phyloP scores from a whole-genome alignment of 2,888 invertebrate genomes.

The Chymomyza caudatula region DNA sequence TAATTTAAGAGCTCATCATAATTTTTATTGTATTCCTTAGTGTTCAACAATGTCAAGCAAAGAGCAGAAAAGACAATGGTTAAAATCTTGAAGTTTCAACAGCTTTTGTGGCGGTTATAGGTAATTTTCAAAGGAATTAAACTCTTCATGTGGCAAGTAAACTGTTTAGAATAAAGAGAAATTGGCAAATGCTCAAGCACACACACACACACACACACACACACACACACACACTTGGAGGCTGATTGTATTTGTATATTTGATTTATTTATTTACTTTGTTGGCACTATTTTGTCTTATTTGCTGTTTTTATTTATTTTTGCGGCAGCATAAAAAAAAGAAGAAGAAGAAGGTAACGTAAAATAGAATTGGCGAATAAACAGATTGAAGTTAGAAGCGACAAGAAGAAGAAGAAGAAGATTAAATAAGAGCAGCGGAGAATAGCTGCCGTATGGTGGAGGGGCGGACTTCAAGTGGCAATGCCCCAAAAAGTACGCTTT shows the following conservation, averaged over 20 bases:
- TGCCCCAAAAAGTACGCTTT: conserved; percentile 50
- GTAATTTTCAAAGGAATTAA: not conserved
- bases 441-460: too few relatives aligned
- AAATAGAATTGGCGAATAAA: not conserved
- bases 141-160: not conserved
- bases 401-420: not conserved
- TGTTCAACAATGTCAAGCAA: too few relatives aligned
- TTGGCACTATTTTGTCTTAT: conserved; percentile 23
- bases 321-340: conserved; percentile 28
- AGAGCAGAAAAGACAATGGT: too few relatives aligned
- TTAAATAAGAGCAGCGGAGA: not conserved
- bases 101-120: too few relatives aligned
- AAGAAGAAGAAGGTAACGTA: not conserved
- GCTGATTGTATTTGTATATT: conserved; percentile 26
- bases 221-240: conserved; percentile 2
- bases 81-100: too few relatives aligned
- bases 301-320: conserved; percentile 36
- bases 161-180: not conserved
- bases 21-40: too few relatives aligned
- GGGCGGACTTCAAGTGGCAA: too few relatives aligned
- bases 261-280: conserved; percentile 50
- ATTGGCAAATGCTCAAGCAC: conserved; percentile 21
- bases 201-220: conserved; percentile 3
- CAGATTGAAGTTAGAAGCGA: not conserved
- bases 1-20: too few relatives aligned